Evolutionary conservation across 1,140 invertebrate species (phyloP), one percentile per base, ranked within the genome.

Genomic region (Hestina assimilis): DNA sequence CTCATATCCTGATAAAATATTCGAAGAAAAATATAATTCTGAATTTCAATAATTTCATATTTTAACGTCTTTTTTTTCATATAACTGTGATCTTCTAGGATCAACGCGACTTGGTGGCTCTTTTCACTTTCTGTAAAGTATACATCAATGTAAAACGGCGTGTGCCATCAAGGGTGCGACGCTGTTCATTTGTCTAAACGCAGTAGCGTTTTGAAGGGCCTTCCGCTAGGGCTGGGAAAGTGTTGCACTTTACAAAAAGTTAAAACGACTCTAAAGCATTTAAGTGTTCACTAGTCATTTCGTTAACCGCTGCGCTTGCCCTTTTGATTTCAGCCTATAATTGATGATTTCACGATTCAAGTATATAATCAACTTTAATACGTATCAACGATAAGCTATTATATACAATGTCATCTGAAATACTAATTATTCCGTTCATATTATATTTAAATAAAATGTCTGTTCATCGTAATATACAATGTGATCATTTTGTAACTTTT

Each of bases 151-250:
- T 52, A 41, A 3, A 19, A 52, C 69, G 81, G 72, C 80, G 83
- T 84, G 79, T 83, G 83, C 74, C 76, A 38, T 42, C 46, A 58
- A 82, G 81, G 83, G 81, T 75, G 80, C 81, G 75, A 68, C 79
- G 80, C 71, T 87, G 82, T 83, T 87, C 84, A 85, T 87, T 87
- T 87, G 79, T 84, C 80, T 87, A 84, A 84, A 83, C 75, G 80
- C 80, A 79, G 75, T 79, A 76, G 73, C 81, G 48, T 65, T 82
- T 67, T 75, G 73, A 75, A 83, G 78, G 69, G 71, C 73, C 67
- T 75, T 79, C 59, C 41, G 53, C 48, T 33, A 56, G 72, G 75
- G 74, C 79, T 83, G 83, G 79, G 82, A 87, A 87, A 85, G 79
- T 87, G 79, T 87, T 84, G 84, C 84, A 83, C 82, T 87, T 84